Evolutionary conservation across 1,140 invertebrate species (phyloP), one percentile per base, ranked within the genome.

Genomic region (Ostrea edulis): DNA sequence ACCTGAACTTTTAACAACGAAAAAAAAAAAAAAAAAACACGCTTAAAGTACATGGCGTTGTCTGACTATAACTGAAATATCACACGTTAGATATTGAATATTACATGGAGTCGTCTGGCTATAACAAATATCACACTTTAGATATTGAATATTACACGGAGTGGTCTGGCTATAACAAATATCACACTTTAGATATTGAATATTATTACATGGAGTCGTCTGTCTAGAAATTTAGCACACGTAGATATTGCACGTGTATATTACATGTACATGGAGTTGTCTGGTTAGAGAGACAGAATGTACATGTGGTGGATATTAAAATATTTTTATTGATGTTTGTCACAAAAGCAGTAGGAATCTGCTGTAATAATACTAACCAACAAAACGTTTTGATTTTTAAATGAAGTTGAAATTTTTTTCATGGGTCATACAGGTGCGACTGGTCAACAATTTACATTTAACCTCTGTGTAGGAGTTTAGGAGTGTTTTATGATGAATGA

Each of bases 1-100:
- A 77, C 22, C 58, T 77, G 68, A 77, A 77, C 68, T 77, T 77
- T 77, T 77, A 77, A 77, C 68, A 77, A 35, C 68, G 68, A 25
- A 0, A 58, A n/a, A n/a, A 62, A 62, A 62, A 62, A 62, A n/a
- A 17, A 5, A 20, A 44, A 8, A 20, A 11, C 58, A 14, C n/a
- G n/a, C n/a, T n/a, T 62, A 62, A 62, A 62, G 58, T 62, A 62
- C 58, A 62, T 62, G 14, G 12, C 7, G 14, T 14, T 8, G 58
- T 62, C 12, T 62, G 5, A 5, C 35, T 44, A 62, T 44, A 44
- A 44, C 7, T 2, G 35, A 62, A 2, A 62, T 17, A 44, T 44
- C 35, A 44, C 35, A 44, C 35, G 35, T 44, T 2, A 44, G 35
- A 44, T 44, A 44, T 44, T 44, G 35, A 2, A 44, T 2, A 44